Conservation (phyloP, 2,888 invertebrate genomes). For the Euzetes globulus region DNA sequence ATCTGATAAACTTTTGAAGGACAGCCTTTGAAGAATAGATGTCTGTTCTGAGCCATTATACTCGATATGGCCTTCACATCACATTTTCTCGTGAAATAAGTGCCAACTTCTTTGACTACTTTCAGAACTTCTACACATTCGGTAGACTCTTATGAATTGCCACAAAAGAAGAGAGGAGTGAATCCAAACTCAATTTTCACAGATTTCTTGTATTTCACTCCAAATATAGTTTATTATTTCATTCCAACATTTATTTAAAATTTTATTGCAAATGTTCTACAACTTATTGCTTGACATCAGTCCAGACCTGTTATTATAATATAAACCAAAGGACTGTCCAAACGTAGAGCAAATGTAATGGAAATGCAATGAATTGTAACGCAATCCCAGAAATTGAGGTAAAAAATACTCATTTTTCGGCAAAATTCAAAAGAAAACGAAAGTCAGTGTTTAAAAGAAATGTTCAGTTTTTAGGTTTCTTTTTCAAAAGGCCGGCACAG, state of each 20-base stretch:
- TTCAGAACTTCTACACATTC: background rate
- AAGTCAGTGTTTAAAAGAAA: background rate
- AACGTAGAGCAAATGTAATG: background rate
- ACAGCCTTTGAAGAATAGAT: constrained; percentile 18
- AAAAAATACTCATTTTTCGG: background rate
- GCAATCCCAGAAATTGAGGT: background rate
- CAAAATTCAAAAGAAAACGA: background rate
- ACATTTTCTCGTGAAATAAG: background rate
- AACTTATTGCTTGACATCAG: background rate
- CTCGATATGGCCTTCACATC: constrained; percentile 14
- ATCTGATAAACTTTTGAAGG: constrained; percentile 24
- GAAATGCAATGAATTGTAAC: constrained; percentile 16
- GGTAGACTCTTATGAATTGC: background rate
- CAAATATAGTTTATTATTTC: background rate
- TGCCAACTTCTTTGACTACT: background rate
- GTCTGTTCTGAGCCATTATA: background rate
- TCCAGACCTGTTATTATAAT: constrained; percentile 16
- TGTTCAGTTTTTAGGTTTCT: background rate
- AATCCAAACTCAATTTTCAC: background rate
- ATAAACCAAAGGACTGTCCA: background rate
- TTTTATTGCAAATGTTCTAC: background rate
- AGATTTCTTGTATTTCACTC: background rate
- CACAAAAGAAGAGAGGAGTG: background rate
- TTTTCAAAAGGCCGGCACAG: background rate
- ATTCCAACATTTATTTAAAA: background rate